Conservation (phyloP, 2,888 invertebrate genomes). For the Lepidocyrtoides sp. region DNA sequence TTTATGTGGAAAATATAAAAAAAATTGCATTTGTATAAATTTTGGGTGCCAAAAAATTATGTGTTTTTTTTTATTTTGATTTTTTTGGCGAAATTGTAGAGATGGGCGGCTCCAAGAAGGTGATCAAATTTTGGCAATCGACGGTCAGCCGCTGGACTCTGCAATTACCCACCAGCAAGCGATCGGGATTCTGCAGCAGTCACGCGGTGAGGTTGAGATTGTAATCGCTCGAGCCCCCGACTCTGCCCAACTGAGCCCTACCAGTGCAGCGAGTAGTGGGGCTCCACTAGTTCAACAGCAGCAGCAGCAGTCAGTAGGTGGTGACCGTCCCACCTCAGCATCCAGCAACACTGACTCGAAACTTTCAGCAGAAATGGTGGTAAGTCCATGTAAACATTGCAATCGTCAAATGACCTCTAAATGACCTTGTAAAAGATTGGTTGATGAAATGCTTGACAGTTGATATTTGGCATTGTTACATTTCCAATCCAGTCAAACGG, state of each 20-base stretch:
- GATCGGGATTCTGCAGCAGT: slow-evolving; percentile 91
- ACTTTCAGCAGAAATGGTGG: slow-evolving; percentile 90
- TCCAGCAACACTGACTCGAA: slow-evolving; percentile 90
- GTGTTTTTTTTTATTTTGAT: neutral
- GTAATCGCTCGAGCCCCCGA: slow-evolving; percentile 89
- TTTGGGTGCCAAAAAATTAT: slow-evolving; percentile 18
- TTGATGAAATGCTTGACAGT: neutral
- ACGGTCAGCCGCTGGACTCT: slow-evolving; percentile 92
- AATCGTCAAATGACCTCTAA: neutral
- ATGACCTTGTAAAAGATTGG: neutral
- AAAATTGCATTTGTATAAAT: too few relatives aligned
- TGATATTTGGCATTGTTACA: too few relatives aligned
- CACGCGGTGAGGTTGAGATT: slow-evolving; percentile 86
- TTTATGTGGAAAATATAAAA: slow-evolving; percentile 53
- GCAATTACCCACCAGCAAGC: slow-evolving; percentile 95
- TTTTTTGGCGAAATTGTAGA: slow-evolving; percentile 86
- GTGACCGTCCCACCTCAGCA: slow-evolving; percentile 88
- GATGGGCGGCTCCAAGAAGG: slow-evolving; percentile 92
- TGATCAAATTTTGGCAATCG: slow-evolving; percentile 94
- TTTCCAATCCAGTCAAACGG: slow-evolving; percentile 92
- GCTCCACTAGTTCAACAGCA: slow-evolving; percentile 84
- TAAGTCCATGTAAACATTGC: slow-evolving; percentile 87
- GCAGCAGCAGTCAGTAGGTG: slow-evolving; percentile 75
- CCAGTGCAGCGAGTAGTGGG: slow-evolving; percentile 79
- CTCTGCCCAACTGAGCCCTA: slow-evolving; percentile 80